These are phyloP conservation scores for Philopedon plagiatum DNA, from an alignment of 2,888 invertebrate genomes.

Conservation along the genomic window DNA sequence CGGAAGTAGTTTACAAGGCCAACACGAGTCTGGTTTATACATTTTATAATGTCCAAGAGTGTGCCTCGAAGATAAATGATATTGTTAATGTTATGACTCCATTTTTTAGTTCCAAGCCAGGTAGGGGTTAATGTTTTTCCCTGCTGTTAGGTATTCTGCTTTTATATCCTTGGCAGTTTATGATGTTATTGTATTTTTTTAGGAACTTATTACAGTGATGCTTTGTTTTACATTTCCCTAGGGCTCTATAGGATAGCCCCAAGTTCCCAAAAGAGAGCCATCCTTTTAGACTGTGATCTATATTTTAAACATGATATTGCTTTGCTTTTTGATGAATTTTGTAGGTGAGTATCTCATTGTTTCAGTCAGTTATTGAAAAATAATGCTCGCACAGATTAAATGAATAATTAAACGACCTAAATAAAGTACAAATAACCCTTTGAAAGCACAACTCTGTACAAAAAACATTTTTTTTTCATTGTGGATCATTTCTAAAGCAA, in stretches of 20 bases:
- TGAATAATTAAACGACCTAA: no score
- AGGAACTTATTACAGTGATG: slow-evolving; percentile 84
- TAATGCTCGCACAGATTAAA: no score
- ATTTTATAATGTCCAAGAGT: slow-evolving; percentile 76
- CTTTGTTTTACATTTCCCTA: slow-evolving; percentile 83
- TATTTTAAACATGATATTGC: slow-evolving; percentile 79
- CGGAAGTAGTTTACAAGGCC: slow-evolving; percentile 55
- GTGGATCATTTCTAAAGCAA: no score
- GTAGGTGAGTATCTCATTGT: slow-evolving; percentile 68
- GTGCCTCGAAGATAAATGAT: slow-evolving; percentile 74
- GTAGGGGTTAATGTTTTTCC: slow-evolving; percentile 58
- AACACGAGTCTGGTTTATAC: slow-evolving; percentile 68
- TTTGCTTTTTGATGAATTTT: slow-evolving; percentile 78
- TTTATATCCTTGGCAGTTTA: not conserved
- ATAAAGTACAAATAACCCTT: no score
- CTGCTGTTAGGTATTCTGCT: not conserved
- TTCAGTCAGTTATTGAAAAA: no score
- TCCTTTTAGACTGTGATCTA: slow-evolving; percentile 85
- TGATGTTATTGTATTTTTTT: slow-evolving; percentile 60
- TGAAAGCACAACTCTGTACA: no score
- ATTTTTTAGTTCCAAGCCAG: slow-evolving; percentile 79
- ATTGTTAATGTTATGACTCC: slow-evolving; percentile 79
- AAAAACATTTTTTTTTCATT: no score
- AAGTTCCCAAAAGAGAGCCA: slow-evolving; percentile 72
- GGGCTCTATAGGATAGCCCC: slow-evolving; percentile 81